These are phyloP conservation scores for Charanyca ferruginea DNA, from an alignment of 2,888 invertebrate genomes.

Conservation along the genomic window DNA sequence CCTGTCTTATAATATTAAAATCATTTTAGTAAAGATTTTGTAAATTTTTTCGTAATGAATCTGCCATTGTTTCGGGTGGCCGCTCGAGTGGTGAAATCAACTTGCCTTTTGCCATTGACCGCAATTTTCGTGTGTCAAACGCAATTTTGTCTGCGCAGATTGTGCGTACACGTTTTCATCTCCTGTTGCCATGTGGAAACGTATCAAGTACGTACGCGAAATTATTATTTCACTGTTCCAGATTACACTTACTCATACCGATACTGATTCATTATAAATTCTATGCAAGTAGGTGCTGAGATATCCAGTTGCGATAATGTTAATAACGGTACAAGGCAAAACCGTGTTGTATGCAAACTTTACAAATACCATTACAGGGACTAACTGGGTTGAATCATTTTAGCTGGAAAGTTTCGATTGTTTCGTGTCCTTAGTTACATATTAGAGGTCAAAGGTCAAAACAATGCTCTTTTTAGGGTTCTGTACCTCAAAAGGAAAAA, in stretches of 20 bases:
- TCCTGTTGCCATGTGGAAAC: slow-evolving; percentile 16
- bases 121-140: slow-evolving; percentile 71
- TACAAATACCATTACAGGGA: slow-evolving; percentile 37
- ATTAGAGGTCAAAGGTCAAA: slow-evolving; percentile 11
- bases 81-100: slow-evolving; percentile 78
- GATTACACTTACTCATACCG: slow-evolving; percentile 26
- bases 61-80: slow-evolving; percentile 79
- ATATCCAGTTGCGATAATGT: slow-evolving; percentile 58
- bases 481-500: too few relatives aligned
- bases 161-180: slow-evolving; percentile 36
- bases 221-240: slow-evolving; percentile 38
- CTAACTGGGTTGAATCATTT: slow-evolving; percentile 27
- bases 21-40: slow-evolving; percentile 62
- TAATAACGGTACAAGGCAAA: slow-evolving; percentile 60
- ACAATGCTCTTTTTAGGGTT: too few relatives aligned
- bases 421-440: not conserved
- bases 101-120: slow-evolving; percentile 78
- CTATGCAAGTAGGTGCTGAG: slow-evolving; percentile 50
- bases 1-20: slow-evolving; percentile 45
- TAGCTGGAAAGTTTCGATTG: slow-evolving; percentile 20
- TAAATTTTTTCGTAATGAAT: slow-evolving; percentile 74
- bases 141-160: slow-evolving; percentile 46
- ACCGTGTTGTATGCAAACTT: slow-evolving; percentile 49
- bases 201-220: slow-evolving; percentile 7
- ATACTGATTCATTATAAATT: slow-evolving; percentile 58